Evolutionary conservation across 2,113 vertebrate genomes (phyloP), one percentile per base, ranked within the genome.

Genomic region (Sander lucioperca): DNA sequence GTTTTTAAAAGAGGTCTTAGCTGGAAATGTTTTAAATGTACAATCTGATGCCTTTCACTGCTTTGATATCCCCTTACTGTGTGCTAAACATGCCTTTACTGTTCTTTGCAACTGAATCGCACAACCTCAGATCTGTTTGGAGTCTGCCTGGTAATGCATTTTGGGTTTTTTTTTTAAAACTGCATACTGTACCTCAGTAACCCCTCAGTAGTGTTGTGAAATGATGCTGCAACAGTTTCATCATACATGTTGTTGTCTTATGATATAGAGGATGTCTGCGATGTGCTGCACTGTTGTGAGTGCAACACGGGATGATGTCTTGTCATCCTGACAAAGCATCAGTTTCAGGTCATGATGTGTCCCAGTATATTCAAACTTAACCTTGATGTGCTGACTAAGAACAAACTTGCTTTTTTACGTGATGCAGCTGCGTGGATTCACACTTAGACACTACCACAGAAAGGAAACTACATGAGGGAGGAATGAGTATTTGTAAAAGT

Each of bases 271-370:
- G 19, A 58, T 62, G 76, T 62, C 27, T 12, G 45, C 3, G 30
- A 25, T 43, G 54, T 4, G 33, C 9, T 1, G 6, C 7, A 1
- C 27, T 33, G 16, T 15, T 9, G n/a, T 48, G 47, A 14, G 48
- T 11, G 48, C 25, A 45, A 47, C 50, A 50, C 12, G 9, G 33
- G 54, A 63, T 66, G 58, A 51, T 84, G 80, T 76, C 79, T 83
- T 45, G 77, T 86, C 77, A 82, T 85, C 57, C 43, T 65, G 65
- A 18, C 53, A 80, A 9, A 66, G 65, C 61, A 47, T 73, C 23
- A 16, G 61, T 65, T 66, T 74, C 23, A 47, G 58, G 45, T 77
- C 66, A 54, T 36, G 3, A 39, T 25, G 36, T 68, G 36, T 63
- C 25, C 39, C 36, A 45, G n/a, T 53, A 36, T 48, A 30, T 47